Percentiles rank a stretch among this genome's conserved stretches.
phyloP scores from a whole-genome alignment of 2,797 vertebrate genomes.

The Notolabrus celidotus region DNA sequence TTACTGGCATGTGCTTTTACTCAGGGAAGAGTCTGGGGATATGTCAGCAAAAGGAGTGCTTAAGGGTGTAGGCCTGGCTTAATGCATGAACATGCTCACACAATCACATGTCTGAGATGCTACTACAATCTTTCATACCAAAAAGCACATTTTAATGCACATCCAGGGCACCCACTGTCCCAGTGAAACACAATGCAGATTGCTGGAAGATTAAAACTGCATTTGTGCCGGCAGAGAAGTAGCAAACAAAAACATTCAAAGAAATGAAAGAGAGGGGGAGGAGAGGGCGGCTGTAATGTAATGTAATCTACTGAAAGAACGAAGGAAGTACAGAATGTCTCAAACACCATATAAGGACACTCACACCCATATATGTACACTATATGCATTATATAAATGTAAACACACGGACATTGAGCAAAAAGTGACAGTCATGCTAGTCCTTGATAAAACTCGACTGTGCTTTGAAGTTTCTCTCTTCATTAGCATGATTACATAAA shows the following conservation, averaged over 20 bases:
- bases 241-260: slow-evolving; percentile 33
- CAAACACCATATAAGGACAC: slow-evolving; percentile 15
- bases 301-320: slow-evolving; percentile 18
- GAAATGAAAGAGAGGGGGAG: slow-evolving; percentile 4
- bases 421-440: slow-evolving; percentile 2
- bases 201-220: slow-evolving; percentile 39
- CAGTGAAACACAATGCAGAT: slow-evolving; percentile 32
- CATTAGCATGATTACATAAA: slow-evolving; percentile 38
- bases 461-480: slow-evolving; percentile 37
- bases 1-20: slow-evolving; percentile 6
- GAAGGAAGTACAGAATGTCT: slow-evolving; percentile 14
- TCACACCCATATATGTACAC: slow-evolving; percentile 12
- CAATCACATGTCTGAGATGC: slow-evolving; percentile 17
- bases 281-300: slow-evolving; percentile 35
- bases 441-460: slow-evolving; percentile 12
- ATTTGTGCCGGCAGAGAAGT: slow-evolving; percentile 39
- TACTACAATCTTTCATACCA: slow-evolving; percentile 1
- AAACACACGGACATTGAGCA: background rate
- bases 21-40: slow-evolving; percentile 12
- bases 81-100: slow-evolving; percentile 21
- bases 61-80: slow-evolving; percentile 5
- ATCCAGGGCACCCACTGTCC: slow-evolving; percentile 40
- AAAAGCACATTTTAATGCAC: slow-evolving; percentile 37
- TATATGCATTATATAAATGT: slow-evolving; percentile 16
- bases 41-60: slow-evolving; percentile 9